These are phyloP conservation scores for Drosophila littoralis DNA, from an alignment of 1,140 invertebrate species.

Conservation along the genomic window DNA sequence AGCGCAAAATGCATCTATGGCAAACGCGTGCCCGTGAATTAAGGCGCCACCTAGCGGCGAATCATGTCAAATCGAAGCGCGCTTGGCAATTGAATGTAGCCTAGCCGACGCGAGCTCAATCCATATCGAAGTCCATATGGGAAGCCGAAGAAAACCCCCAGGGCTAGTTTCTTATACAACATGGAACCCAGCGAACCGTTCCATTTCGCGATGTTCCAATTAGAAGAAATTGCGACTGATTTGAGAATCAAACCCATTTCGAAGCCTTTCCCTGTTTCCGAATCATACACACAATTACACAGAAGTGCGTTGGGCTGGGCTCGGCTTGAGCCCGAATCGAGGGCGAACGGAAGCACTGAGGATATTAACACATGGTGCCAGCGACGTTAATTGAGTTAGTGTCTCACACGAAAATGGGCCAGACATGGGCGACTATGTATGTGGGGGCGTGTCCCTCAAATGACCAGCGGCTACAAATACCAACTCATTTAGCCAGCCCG, in stretches of 20 bases:
- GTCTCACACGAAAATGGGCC: slow-evolving; percentile 71
- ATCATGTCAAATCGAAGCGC: too few relatives aligned
- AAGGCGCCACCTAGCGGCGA: slow-evolving; percentile 42
- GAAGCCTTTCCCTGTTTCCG: background rate
- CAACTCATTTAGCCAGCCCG: slow-evolving; percentile 40
- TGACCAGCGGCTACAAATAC: slow-evolving; percentile 75
- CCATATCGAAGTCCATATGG: background rate
- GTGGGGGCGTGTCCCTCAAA: slow-evolving; percentile 60
- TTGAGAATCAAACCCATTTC: background rate
- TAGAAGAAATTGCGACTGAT: background rate
- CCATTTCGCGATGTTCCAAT: background rate
- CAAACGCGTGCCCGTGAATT: slow-evolving; percentile 38
- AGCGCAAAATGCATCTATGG: slow-evolving; percentile 26
- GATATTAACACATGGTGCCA: slow-evolving; percentile 83
- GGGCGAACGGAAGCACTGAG: slow-evolving; percentile 69
- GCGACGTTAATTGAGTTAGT: slow-evolving; percentile 80
- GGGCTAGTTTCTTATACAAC: too few relatives aligned
- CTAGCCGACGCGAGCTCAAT: background rate
- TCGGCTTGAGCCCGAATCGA: slow-evolving; percentile 10
- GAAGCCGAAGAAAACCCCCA: too few relatives aligned
- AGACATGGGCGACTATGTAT: slow-evolving; percentile 34
- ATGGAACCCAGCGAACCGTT: too few relatives aligned
- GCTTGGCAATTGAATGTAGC: background rate
- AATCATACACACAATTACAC: slow-evolving; percentile 28
- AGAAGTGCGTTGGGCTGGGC: slow-evolving; percentile 1